Evolutionary conservation across 2,888 invertebrate genomes (phyloP).

Genomic region (Pinctada fucata): DNA sequence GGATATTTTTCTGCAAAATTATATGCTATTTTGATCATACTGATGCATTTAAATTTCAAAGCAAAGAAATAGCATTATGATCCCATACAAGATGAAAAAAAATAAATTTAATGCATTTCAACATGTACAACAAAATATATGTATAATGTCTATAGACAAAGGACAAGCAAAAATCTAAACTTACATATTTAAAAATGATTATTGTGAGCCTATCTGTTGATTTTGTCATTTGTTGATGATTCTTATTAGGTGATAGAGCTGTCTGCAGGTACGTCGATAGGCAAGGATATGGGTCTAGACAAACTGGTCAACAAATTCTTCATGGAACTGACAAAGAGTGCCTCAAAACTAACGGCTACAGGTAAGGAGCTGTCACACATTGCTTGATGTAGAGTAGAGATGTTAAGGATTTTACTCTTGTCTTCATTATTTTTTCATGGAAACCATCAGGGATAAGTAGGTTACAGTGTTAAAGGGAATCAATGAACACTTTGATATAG

Average conservation of each 20-base stretch:
- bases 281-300: slow-evolving; percentile 66
- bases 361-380: slow-evolving; percentile 49
- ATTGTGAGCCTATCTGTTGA: no score
- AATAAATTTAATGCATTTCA: no score
- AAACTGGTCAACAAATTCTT: slow-evolving; percentile 71
- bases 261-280: slow-evolving; percentile 63
- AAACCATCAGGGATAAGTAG: background rate
- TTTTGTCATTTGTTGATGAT: no score
- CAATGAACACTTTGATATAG: no score
- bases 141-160: background rate
- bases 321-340: slow-evolving; percentile 67
- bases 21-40: no score
- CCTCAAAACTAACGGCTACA: slow-evolving; percentile 66
- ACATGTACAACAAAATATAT: background rate
- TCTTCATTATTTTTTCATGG: background rate
- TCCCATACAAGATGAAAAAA: no score
- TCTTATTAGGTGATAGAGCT: slow-evolving; percentile 62
- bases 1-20: background rate
- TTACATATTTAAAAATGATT: no score
- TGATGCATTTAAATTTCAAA: no score
- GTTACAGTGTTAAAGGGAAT: no score
- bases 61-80: no score
- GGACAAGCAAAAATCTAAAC: no score
- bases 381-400: background rate
- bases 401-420: background rate